Evolutionary conservation across 2,797 vertebrate genomes (phyloP).

Genomic region (Malurus splendens): DNA sequence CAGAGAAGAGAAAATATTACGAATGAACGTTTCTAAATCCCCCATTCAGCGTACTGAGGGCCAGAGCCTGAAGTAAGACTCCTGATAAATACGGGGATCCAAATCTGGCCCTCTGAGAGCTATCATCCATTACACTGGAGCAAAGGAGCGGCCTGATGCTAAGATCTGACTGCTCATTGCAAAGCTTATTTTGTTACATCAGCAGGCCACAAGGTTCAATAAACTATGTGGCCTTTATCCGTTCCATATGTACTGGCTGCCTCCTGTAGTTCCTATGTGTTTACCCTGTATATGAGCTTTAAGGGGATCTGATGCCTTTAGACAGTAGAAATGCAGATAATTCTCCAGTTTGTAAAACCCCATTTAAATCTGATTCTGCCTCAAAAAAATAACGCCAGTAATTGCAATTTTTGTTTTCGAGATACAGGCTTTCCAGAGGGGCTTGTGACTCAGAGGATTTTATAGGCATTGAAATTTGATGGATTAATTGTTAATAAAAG

Average conservation of each 20-base stretch:
- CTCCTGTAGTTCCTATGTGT: constrained; percentile 31
- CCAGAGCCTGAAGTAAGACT: constrained; percentile 50
- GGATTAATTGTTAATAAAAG: constrained; percentile 74
- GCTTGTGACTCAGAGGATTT: constrained; percentile 57
- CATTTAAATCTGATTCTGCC: constrained; percentile 39
- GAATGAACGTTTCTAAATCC: constrained; percentile 18
- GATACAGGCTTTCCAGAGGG: constrained; percentile 49
- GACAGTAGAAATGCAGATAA: constrained; percentile 37
- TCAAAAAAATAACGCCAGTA: constrained; percentile 46
- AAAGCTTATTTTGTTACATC: constrained; percentile 58
- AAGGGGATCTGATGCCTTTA: constrained; percentile 29
- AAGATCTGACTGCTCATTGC: constrained; percentile 45
- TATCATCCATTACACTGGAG: constrained; percentile 26
- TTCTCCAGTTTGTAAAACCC: constrained; percentile 33
- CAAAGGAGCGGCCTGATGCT: constrained; percentile 19
- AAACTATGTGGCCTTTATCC: constrained; percentile 57
- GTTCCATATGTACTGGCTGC: constrained; percentile 54
- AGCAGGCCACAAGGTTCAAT: constrained; percentile 56
- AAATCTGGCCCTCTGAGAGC: constrained; percentile 33
- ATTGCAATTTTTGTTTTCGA: constrained; percentile 59
- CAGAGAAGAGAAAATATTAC: constrained; percentile 32
- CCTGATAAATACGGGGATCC: constrained; percentile 44
- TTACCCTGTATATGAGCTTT: not conserved
- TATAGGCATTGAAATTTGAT: constrained; percentile 71
- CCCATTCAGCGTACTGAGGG: not conserved